phyloP scores from a whole-genome alignment of 1,140 invertebrate genomes.

The Rhopalosiphum padi region DNA sequence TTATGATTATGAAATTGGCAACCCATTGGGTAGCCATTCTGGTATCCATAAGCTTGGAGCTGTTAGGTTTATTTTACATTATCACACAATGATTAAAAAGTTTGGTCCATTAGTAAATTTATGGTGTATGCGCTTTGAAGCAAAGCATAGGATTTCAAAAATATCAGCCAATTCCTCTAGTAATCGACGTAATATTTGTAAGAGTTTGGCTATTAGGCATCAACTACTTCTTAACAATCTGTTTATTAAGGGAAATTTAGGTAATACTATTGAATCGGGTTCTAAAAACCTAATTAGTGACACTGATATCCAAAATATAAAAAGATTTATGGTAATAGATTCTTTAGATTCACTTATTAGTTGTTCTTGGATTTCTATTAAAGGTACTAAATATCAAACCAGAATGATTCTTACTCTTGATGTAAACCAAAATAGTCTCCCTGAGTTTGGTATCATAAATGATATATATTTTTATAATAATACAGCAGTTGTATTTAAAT shows the following conservation, averaged over 20 bases:
- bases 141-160: slow-evolving; percentile 16
- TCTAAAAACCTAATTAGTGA: not conserved
- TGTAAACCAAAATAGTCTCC: not conserved
- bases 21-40: slow-evolving; percentile 57
- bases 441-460: not conserved
- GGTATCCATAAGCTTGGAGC: slow-evolving; percentile 61
- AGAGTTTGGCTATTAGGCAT: not conserved
- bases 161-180: not conserved
- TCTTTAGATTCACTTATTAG: slow-evolving; percentile 1
- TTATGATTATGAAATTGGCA: not conserved
- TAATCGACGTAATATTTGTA: not conserved
- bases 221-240: not conserved
- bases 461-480: slow-evolving; percentile 5
- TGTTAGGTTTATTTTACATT: not conserved
- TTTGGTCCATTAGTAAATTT: not conserved
- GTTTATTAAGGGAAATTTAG: not conserved
- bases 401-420: not conserved
- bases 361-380: not conserved
- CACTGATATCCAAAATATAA: not conserved
- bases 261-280: not conserved
- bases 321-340: not conserved
- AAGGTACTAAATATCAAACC: not conserved
- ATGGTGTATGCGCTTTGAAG: not conserved
- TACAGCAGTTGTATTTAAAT: not conserved
- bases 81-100: not conserved